Conservation (phyloP, 2,797 vertebrate genomes). For the Phaenicophaeus curvirostris region DNA sequence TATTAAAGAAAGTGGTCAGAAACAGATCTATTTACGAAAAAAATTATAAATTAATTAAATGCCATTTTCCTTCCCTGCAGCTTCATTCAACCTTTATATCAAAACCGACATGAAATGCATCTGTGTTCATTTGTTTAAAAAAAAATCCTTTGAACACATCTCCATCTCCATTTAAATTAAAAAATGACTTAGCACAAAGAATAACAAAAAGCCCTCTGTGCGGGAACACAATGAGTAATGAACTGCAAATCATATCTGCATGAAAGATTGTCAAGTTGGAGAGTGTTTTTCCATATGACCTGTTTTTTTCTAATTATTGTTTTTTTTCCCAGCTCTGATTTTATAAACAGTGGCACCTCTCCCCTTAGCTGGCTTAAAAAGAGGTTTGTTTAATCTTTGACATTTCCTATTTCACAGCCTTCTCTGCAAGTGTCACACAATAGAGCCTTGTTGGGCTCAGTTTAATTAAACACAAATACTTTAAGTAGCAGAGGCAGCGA, state of each 20-base stretch:
- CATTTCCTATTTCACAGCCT: slow-evolving; percentile 52
- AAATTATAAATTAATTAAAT: slow-evolving; percentile 35
- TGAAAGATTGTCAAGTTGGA: slow-evolving; percentile 60
- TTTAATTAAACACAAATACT: slow-evolving; percentile 54
- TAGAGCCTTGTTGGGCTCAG: slow-evolving; percentile 68
- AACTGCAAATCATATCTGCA: slow-evolving; percentile 50
- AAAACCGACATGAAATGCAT: slow-evolving; percentile 26
- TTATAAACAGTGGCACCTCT: slow-evolving; percentile 52
- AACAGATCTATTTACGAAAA: slow-evolving; percentile 20
- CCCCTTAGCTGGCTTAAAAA: slow-evolving; percentile 12
- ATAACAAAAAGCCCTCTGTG: slow-evolving; percentile 76
- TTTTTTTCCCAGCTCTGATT: slow-evolving; percentile 71
- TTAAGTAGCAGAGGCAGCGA: slow-evolving; percentile 42
- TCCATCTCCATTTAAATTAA: slow-evolving; percentile 62
- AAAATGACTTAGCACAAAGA: slow-evolving; percentile 57
- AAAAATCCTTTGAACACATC: slow-evolving; percentile 39
- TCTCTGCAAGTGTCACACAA: slow-evolving; percentile 57
- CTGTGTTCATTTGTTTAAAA: slow-evolving; percentile 45
- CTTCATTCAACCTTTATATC: slow-evolving; percentile 61
- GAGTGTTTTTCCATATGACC: slow-evolving; percentile 69
- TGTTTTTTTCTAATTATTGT: slow-evolving; percentile 56
- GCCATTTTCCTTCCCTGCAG: slow-evolving; percentile 57
- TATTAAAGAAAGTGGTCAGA: slow-evolving; percentile 12
- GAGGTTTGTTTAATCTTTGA: slow-evolving; percentile 36
- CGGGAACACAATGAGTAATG: slow-evolving; percentile 72